phyloP scores from a whole-genome alignment of 2,797 vertebrate species.

The Rhodeus uyekii region DNA sequence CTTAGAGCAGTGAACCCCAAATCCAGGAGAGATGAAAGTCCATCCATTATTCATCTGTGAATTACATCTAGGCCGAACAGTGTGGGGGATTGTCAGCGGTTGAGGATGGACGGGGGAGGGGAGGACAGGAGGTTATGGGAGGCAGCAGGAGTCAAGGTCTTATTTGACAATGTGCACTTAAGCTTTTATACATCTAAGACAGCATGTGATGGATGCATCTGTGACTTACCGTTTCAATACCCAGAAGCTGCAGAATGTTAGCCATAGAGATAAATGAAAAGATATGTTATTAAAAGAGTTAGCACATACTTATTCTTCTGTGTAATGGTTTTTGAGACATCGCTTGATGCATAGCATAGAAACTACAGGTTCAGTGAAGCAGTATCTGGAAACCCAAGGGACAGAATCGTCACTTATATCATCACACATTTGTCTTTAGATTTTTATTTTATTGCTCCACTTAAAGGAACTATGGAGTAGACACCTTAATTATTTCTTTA shows the following conservation, averaged over 20 bases:
- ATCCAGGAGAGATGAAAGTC: constrained; percentile 75
- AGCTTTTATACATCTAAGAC: constrained; percentile 34
- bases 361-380: background rate
- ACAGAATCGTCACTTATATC: background rate
- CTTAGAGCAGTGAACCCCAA: constrained; percentile 58
- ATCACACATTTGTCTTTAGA: background rate
- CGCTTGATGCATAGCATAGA: background rate
- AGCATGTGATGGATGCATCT: constrained; percentile 19
- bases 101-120: constrained; percentile 21
- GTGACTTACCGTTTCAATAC: constrained; percentile 1
- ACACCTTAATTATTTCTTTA: background rate
- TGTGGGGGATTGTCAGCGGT: constrained; percentile 32
- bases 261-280: background rate
- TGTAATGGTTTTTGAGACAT: background rate
- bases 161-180: constrained; percentile 23
- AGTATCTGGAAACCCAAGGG: background rate
- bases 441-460: background rate
- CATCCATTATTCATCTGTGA: constrained; percentile 83
- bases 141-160: constrained; percentile 43
- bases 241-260: background rate
- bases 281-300: constrained; percentile 20
- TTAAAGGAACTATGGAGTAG: background rate
- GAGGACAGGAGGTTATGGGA: constrained; percentile 31
- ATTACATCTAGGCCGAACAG: constrained; percentile 76
- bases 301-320: background rate